These are phyloP conservation scores for Ormyrus rosae DNA, from an alignment of 2,888 invertebrate species.

Conservation along the genomic window DNA sequence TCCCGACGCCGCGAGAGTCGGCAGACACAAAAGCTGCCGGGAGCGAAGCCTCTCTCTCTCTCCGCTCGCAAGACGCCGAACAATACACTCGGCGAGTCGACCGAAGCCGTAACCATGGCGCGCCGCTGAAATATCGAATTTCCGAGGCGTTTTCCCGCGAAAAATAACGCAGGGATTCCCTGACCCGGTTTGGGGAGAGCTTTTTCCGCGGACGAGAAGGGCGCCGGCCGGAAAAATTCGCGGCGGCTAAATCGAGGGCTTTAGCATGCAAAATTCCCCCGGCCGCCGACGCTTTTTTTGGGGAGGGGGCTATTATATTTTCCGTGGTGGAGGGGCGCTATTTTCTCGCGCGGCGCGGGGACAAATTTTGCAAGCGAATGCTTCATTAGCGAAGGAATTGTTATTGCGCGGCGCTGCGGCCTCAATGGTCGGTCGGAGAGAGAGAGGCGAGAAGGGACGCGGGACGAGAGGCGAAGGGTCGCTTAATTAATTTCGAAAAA, in stretches of 20 bases:
- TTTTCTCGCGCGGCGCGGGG: neutral
- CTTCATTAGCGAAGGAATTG: conserved; percentile 25
- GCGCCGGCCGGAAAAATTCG: neutral
- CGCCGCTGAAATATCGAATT: conserved; percentile 52
- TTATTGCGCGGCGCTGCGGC: neutral
- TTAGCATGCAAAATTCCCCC: conserved; percentile 33
- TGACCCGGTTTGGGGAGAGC: neutral
- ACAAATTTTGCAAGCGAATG: conserved; percentile 19
- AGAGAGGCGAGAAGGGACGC: too few relatives aligned
- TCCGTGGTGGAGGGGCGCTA: neutral
- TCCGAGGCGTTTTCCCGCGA: conserved; percentile 6
- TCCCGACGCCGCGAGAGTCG: too few relatives aligned
- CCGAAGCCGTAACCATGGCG: conserved; percentile 63
- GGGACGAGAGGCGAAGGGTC: too few relatives aligned
- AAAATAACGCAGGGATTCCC: neutral
- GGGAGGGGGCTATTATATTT: neutral
- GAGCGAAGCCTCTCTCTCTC: too few relatives aligned
- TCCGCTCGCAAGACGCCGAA: too few relatives aligned
- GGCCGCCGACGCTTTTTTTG: neutral
- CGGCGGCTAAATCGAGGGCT: neutral
- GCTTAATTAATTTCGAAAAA: conserved; percentile 8
- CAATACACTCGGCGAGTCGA: conserved; percentile 58
- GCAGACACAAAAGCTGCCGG: too few relatives aligned
- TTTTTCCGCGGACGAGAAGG: conserved; percentile 7
- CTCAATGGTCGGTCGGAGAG: too few relatives aligned